These are phyloP conservation scores for Trichonephila inaurata DNA, from an alignment of 1,140 invertebrate genomes.

Conservation along the genomic window DNA sequence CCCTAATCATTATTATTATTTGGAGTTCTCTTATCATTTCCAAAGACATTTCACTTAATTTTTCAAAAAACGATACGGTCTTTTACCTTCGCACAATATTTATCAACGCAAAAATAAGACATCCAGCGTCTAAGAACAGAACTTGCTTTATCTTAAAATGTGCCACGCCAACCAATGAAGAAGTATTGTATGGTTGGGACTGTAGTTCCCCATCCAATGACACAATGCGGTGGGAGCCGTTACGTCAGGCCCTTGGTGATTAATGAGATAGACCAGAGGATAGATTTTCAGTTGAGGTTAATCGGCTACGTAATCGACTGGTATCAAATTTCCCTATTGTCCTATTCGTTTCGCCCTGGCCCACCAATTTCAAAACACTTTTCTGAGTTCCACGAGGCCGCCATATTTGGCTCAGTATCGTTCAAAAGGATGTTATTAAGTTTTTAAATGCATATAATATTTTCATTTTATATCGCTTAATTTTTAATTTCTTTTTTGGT, in stretches of 20 bases:
- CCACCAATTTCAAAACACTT: slow-evolving; percentile 35
- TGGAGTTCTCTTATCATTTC: no score
- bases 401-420: slow-evolving; percentile 35
- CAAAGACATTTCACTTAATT: not conserved
- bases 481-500: no score
- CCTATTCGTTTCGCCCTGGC: slow-evolving; percentile 32
- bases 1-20: no score
- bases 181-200: not conserved
- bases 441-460: no score
- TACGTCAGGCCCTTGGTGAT: slow-evolving; percentile 28
- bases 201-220: not conserved
- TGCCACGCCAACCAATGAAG: not conserved
- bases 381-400: not conserved
- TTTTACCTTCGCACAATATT: not conserved
- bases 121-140: not conserved
- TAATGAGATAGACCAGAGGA: slow-evolving; percentile 24
- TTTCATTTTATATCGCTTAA: no score
- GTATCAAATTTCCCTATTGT: slow-evolving; percentile 56
- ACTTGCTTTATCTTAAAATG: slow-evolving; percentile 3
- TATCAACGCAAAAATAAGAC: slow-evolving; percentile 2
- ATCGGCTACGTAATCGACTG: slow-evolving; percentile 67
- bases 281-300: slow-evolving; percentile 47
- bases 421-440: no score
- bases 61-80: not conserved
- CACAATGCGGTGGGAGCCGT: not conserved